Percentiles rank a stretch among this genome's conserved stretches.
Evolutionary conservation across 2,888 invertebrate species (phyloP).

Genomic region (Acanthosepion esculentum): DNA sequence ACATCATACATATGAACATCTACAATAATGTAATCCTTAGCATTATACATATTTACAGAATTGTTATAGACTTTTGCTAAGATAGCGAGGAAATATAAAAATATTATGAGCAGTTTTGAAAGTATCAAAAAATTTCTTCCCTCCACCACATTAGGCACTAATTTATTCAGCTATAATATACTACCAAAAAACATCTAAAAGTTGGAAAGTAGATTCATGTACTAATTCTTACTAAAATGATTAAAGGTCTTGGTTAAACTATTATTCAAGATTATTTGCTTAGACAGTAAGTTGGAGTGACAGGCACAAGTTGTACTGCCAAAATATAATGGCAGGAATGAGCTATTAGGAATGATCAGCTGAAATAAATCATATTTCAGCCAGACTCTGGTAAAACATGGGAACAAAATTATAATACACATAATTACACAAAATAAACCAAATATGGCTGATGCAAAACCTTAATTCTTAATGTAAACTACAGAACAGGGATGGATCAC

Average conservation of each 20-base stretch:
- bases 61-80: neutral
- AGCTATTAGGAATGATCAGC: neutral
- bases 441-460: neutral
- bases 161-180: conserved; percentile 11
- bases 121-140: neutral
- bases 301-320: neutral
- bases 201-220: neutral
- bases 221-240: neutral
- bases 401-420: neutral
- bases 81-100: neutral
- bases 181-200: neutral
- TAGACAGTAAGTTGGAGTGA: neutral
- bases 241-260: neutral
- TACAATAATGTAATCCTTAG: neutral
- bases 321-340: neutral
- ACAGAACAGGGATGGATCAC: neutral
- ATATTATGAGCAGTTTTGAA: neutral
- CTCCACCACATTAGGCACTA: neutral
- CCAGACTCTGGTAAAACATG: neutral
- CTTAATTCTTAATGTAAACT: neutral
- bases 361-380: neutral
- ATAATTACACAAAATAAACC: neutral
- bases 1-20: neutral
- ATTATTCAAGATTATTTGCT: neutral
- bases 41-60: neutral